A percentile compares a stretch with the other conserved stretches of the same genome.
phyloP scores from a whole-genome alignment of 2,797 vertebrate species.

The Sebastes kiyomatsui region DNA sequence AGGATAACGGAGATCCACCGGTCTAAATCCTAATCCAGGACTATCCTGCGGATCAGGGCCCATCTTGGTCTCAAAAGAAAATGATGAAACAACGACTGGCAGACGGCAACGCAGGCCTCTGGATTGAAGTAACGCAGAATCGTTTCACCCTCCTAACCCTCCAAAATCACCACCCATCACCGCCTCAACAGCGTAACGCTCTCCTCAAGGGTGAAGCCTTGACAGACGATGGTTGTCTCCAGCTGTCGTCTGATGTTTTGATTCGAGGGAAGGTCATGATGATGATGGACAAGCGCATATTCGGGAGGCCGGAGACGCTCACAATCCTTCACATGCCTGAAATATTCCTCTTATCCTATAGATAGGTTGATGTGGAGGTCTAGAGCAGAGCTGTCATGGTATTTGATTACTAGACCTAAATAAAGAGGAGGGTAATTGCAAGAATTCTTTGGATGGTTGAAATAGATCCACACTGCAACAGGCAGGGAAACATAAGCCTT shows the following conservation, averaged over 20 bases:
- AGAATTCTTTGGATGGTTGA: slow-evolving; percentile 36
- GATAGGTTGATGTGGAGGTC: slow-evolving; percentile 26
- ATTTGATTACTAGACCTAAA: slow-evolving; percentile 50
- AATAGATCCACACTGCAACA: background rate
- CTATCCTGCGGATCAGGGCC: slow-evolving; percentile 13
- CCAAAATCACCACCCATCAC: background rate
- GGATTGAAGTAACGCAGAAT: background rate
- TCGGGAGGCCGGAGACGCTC: slow-evolving; percentile 13
- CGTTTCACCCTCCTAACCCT: background rate
- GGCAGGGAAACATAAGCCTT: background rate
- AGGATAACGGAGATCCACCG: slow-evolving; percentile 18
- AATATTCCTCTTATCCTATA: slow-evolving; percentile 47
- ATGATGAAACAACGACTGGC: slow-evolving; percentile 14
- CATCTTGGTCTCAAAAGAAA: background rate
- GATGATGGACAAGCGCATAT: slow-evolving; percentile 36
- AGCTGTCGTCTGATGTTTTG: slow-evolving; percentile 68
- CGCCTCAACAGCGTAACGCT: slow-evolving; percentile 18
- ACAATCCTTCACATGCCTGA: slow-evolving; percentile 14
- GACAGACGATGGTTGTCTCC: slow-evolving; percentile 44
- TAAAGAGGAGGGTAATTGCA: slow-evolving; percentile 12
- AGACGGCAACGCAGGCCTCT: background rate
- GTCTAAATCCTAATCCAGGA: slow-evolving; percentile 42
- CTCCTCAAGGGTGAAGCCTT: slow-evolving; percentile 52
- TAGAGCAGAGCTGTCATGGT: background rate
- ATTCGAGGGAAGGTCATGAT: slow-evolving; percentile 25